A percentile compares a stretch with the other conserved stretches of the same genome.
These are phyloP conservation scores for Margaritifera margaritifera DNA, from an alignment of 2,888 invertebrate genomes.

Conservation along the genomic window DNA sequence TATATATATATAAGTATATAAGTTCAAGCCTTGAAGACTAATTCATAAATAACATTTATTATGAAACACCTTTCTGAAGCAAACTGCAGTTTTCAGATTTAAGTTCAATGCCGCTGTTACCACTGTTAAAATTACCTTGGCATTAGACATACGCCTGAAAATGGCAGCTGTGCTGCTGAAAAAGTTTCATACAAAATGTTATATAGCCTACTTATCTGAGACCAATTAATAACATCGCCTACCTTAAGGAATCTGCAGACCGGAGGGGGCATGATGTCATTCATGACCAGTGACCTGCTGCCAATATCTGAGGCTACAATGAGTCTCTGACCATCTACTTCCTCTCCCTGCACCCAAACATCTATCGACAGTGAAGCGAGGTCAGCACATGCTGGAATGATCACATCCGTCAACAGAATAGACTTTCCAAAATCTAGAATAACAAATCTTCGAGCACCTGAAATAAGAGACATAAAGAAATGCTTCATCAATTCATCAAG, in stretches of 20 bases:
- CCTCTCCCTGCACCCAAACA: constrained; percentile 91
- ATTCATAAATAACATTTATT: no score
- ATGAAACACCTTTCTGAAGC: no score
- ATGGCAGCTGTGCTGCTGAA: no score
- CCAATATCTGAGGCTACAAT: constrained; percentile 91
- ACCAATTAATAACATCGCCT: constrained; percentile 33
- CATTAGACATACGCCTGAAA: no score
- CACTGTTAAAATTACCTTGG: no score
- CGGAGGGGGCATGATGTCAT: constrained; percentile 91
- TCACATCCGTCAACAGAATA: constrained; percentile 87
- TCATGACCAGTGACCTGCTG: constrained; percentile 87
- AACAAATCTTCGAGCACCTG: constrained; percentile 89
- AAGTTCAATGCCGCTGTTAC: no score
- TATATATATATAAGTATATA: no score
- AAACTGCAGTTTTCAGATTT: no score
- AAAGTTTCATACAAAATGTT: no score
- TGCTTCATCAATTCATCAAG: constrained; percentile 7
- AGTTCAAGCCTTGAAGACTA: no score
- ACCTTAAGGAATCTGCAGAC: constrained; percentile 92
- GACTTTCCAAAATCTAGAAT: constrained; percentile 92
- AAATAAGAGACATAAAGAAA: constrained; percentile 8
- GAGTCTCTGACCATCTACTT: constrained; percentile 87
- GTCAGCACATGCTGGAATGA: constrained; percentile 74
- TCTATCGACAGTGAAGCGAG: constrained; percentile 88
- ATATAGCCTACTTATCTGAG: no score